Evolutionary conservation across 2,888 invertebrate genomes (phyloP), one percentile per base, ranked within the genome.

Genomic region (Trissolcus brochymenae): DNA sequence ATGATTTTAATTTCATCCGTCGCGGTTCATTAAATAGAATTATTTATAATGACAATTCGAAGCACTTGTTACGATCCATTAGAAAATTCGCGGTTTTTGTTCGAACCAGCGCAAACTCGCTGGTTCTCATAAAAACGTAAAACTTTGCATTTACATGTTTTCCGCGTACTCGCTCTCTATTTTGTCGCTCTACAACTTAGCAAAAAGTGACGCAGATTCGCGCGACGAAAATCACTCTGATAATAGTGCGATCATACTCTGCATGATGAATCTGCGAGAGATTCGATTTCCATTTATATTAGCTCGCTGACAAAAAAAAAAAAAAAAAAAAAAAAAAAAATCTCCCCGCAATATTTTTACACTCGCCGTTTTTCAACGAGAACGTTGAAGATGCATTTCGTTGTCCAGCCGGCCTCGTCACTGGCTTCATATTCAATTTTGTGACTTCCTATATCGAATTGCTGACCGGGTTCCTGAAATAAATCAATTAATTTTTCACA

Each of bases 391-490:
- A 88, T 87, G 85, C 91, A 91, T 81, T 89, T 88, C 65, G 89
- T 89, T 68, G 88, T 87, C 87, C 90, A 91, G 21, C 90, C 90
- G 11, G 90, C 90, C 16, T 89, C 89, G 82, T 91, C 91, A 79
- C 84, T 87, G 7, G 90, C 91, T 74, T 90, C 89, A 83, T 91
- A 91, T 77, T 89, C 89, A 68, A 90, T 86, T 79, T 89, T 89
- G 83, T 91, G 90, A 11, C 88, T 89, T 6, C 91, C 91, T 53
- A 88, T 77, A 35, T 88, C 87, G 79, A 91, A 89, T 51, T 83
- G 83, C 21, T 86, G 87, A 14, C 90, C 90, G 2, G 91, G 90
- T 75, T 85, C 89, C 90, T 91, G 88, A 16, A 86, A 79, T 57
- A 75, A 57, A 72, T 61, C 25, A 64, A 60, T 71, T 61, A 25